Evolutionary conservation across 2,113 vertebrate genomes (phyloP).

Genomic region (Eonycteris spelaea): DNA sequence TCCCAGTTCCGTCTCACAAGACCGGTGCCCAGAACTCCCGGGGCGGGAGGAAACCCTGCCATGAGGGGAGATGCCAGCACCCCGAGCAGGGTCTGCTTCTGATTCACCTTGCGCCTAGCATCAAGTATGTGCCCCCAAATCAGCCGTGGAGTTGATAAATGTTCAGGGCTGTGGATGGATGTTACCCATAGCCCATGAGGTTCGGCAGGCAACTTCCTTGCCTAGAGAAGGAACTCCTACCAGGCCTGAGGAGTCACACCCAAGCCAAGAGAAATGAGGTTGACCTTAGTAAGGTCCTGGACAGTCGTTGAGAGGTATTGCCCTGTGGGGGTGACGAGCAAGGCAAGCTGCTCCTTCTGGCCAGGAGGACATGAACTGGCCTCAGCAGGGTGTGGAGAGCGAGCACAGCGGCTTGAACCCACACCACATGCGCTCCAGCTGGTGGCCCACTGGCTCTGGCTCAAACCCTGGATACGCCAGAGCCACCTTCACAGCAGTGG

Average conservation of each 20-base stretch:
- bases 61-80: no score
- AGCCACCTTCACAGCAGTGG: background rate
- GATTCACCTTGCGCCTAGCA: background rate
- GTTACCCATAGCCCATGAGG: background rate
- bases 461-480: fast-evolving
- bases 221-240: background rate
- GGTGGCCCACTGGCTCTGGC: background rate
- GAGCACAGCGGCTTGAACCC: fast-evolving
- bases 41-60: background rate
- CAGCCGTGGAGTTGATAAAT: background rate
- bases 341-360: background rate
- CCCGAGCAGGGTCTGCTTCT: background rate
- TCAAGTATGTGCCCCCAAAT: no score
- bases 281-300: background rate
- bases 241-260: background rate
- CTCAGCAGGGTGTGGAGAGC: fast-evolving
- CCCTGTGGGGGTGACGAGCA: background rate
- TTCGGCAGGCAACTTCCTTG: background rate
- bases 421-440: fast-evolving
- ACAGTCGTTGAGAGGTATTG: background rate
- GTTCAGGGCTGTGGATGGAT: no score
- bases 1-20: no score
- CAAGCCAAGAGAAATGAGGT: background rate
- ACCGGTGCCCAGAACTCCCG: background rate
- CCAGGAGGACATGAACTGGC: background rate